A percentile compares a stretch with the other conserved stretches of the same genome.
Evolutionary conservation across 2,797 vertebrate species (phyloP).

Genomic region (Chrosomus eos): DNA sequence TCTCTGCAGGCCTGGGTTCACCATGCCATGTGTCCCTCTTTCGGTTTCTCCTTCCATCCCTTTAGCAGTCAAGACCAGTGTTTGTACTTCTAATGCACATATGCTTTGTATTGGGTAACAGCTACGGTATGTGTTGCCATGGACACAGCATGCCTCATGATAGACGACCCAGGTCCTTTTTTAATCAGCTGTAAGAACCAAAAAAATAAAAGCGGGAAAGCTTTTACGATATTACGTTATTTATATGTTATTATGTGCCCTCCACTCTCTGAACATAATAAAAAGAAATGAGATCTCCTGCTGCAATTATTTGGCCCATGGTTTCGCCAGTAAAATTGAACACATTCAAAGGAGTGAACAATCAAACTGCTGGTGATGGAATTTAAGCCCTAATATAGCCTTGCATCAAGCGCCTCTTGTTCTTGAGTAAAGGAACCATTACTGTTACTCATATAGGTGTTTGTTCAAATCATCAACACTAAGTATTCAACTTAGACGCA

Average conservation of each 20-base stretch:
- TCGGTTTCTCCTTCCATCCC: constrained; percentile 2
- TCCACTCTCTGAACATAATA: constrained; percentile 50
- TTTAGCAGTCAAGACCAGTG: constrained; percentile 52
- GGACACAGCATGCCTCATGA: constrained; percentile 67
- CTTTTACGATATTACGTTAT: constrained; percentile 54
- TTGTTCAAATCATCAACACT: neutral
- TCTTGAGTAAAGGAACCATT: constrained; percentile 15
- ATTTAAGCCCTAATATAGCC: constrained; percentile 38
- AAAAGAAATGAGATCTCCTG: constrained; percentile 53
- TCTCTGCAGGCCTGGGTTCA: constrained; percentile 40
- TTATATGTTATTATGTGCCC: constrained; percentile 52
- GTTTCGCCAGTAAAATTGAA: constrained; percentile 54
- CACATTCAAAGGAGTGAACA: constrained; percentile 49
- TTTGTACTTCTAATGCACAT: constrained; percentile 65
- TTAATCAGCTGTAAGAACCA: constrained; percentile 62
- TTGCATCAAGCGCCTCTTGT: constrained; percentile 14
- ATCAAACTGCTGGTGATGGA: constrained; percentile 54
- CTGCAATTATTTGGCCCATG: constrained; percentile 55
- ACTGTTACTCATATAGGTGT: neutral
- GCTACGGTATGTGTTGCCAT: constrained; percentile 63
- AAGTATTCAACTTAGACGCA: neutral
- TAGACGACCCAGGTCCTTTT: constrained; percentile 62
- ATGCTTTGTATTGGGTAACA: constrained; percentile 68
- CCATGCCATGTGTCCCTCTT: constrained; percentile 38
- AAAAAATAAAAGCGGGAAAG: constrained; percentile 36